Evolutionary conservation across 2,797 vertebrate species (phyloP).

Genomic region (Clarias pachynema): DNA sequence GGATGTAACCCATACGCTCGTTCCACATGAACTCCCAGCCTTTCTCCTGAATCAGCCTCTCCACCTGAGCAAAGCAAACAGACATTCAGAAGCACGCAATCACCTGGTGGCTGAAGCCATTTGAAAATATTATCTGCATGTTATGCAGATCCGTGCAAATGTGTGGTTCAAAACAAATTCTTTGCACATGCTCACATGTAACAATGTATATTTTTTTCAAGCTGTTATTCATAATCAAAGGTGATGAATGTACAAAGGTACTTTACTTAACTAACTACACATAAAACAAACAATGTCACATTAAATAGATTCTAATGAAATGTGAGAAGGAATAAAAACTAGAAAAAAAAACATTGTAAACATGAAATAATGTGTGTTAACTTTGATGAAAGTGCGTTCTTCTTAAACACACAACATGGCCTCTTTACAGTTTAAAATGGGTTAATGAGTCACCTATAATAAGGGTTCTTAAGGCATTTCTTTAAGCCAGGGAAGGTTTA

Average conservation of each 20-base stretch:
- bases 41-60: conserved; percentile 89
- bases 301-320: no score
- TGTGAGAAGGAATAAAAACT: no score
- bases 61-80: conserved; percentile 78
- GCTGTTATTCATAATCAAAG: not conserved
- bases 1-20: conserved; percentile 89
- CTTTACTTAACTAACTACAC: not conserved
- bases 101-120: not conserved
- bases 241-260: not conserved
- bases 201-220: not conserved
- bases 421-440: no score
- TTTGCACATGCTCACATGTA: not conserved
- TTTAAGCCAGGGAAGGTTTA: no score
- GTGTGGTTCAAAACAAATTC: conserved; percentile 18
- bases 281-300: no score
- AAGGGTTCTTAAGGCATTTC: no score
- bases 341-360: no score
- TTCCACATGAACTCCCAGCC: conserved; percentile 99
- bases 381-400: no score
- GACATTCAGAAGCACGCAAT: conserved; percentile 3
- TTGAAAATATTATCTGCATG: not conserved
- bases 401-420: no score
- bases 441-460: no score
- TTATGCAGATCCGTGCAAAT: not conserved
- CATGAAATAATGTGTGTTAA: no score